Conservation (phyloP, 1,140 invertebrate species). For the Tenebrio molitor region DNA sequence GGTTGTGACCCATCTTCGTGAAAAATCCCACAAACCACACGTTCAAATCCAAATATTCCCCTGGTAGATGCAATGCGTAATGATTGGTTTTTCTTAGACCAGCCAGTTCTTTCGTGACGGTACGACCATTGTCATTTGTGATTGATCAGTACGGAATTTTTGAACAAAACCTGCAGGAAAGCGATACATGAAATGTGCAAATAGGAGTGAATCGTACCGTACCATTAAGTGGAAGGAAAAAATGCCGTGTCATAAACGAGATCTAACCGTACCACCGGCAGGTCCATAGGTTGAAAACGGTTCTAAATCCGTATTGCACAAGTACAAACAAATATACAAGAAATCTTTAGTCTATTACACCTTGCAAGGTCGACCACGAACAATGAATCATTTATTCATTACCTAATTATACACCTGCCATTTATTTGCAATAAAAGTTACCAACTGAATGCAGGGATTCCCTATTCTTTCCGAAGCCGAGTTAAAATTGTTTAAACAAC, state of each 20-base stretch:
- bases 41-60: background rate
- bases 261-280: background rate
- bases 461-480: constrained; percentile 14
- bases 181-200: background rate
- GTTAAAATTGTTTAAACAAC: constrained; percentile 21
- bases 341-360: constrained; percentile 32
- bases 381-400: constrained; percentile 37
- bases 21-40: constrained; percentile 9
- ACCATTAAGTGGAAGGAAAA: background rate
- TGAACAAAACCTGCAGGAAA: background rate
- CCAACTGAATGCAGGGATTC: constrained; percentile 13
- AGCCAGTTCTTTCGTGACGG: no score
- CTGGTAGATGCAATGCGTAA: background rate
- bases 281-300: constrained; percentile 34
- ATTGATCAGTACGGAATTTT: constrained; percentile 22
- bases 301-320: constrained; percentile 36
- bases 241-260: background rate
- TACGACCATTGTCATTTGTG: constrained; percentile 4
- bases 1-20: background rate
- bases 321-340: constrained; percentile 8
- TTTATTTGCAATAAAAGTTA: constrained; percentile 32
- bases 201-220: background rate
- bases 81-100: constrained; percentile 22
- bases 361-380: constrained; percentile 33
- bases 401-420: constrained; percentile 36